Percentiles rank a stretch among this genome's conserved stretches.
Evolutionary conservation across 2,888 invertebrate genomes (phyloP).

Genomic region (Eurytoma adleriae): DNA sequence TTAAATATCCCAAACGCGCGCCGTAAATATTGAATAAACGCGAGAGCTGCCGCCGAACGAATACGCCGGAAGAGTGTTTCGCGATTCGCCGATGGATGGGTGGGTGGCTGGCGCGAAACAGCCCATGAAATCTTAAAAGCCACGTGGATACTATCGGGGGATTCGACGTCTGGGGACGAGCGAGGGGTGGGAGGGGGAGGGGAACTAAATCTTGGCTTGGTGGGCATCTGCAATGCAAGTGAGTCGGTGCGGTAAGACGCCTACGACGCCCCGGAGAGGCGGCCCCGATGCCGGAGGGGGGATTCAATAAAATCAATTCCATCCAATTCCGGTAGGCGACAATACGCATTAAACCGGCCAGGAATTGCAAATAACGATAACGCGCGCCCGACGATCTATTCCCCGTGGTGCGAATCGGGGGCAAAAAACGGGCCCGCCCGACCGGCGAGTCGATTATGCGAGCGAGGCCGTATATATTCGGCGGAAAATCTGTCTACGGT

Average conservation of each 20-base stretch:
- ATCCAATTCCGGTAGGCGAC: slow-evolving; percentile 42
- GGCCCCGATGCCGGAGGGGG: neutral
- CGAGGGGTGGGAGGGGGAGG: too few relatives aligned
- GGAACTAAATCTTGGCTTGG: slow-evolving; percentile 43
- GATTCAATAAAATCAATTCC: slow-evolving; percentile 54
- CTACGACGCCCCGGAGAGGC: slow-evolving; percentile 5
- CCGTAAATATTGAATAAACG: slow-evolving; percentile 2
- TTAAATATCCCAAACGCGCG: neutral
- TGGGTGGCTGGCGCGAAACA: neutral
- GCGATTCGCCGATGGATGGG: too few relatives aligned
- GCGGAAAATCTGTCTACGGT: slow-evolving; percentile 4
- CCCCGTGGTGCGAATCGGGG: neutral
- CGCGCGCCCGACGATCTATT: slow-evolving; percentile 6
- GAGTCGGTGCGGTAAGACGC: slow-evolving; percentile 42
- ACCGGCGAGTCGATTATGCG: too few relatives aligned
- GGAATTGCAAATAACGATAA: slow-evolving; percentile 53
- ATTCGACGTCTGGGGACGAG: neutral
- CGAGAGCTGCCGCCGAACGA: neutral
- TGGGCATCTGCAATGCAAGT: slow-evolving; percentile 54
- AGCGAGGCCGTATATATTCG: neutral
- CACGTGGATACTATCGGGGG: neutral
- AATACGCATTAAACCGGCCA: slow-evolving; percentile 43
- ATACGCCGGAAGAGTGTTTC: too few relatives aligned
- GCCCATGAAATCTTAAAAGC: slow-evolving; percentile 42
- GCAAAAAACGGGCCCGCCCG: neutral